Evolutionary conservation across 2,797 vertebrate genomes (phyloP).

Genomic region (Hydrolagus colliei): DNA sequence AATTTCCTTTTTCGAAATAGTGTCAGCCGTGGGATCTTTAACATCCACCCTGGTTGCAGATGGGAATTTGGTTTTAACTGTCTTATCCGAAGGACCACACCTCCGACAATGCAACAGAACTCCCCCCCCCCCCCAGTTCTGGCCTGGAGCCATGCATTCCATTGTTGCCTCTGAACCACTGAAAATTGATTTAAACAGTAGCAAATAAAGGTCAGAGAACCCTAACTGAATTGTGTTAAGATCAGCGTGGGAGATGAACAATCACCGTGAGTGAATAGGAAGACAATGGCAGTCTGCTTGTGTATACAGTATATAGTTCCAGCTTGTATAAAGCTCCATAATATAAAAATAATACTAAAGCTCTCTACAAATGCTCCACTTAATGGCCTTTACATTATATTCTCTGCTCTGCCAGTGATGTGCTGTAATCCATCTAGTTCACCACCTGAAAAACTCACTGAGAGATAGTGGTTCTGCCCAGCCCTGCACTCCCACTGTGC

Average conservation of each 20-base stretch:
- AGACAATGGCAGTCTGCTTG: conserved; percentile 65
- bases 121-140: background rate
- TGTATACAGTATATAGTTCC: conserved; percentile 45
- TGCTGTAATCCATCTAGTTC: conserved; percentile 62
- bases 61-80: background rate
- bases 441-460: conserved; percentile 58
- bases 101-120: background rate
- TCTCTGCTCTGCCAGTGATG: conserved; percentile 59
- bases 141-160: conserved; percentile 40
- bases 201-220: conserved; percentile 65
- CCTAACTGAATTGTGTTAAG: conserved; percentile 67
- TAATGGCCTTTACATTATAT: conserved; percentile 64
- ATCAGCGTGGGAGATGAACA: conserved; percentile 69
- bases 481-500: conserved; percentile 57
- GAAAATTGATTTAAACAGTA: conserved; percentile 63
- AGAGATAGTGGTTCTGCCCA: conserved; percentile 52
- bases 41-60: background rate
- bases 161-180: conserved; percentile 44
- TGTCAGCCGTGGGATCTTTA: background rate
- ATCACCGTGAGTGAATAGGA: conserved; percentile 65
- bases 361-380: conserved; percentile 30
- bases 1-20: background rate
- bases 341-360: no score
- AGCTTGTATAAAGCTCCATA: no score
- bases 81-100: background rate